These are phyloP conservation scores for Crioceris asparagi DNA, from an alignment of 2,888 invertebrate genomes.

Conservation along the genomic window DNA sequence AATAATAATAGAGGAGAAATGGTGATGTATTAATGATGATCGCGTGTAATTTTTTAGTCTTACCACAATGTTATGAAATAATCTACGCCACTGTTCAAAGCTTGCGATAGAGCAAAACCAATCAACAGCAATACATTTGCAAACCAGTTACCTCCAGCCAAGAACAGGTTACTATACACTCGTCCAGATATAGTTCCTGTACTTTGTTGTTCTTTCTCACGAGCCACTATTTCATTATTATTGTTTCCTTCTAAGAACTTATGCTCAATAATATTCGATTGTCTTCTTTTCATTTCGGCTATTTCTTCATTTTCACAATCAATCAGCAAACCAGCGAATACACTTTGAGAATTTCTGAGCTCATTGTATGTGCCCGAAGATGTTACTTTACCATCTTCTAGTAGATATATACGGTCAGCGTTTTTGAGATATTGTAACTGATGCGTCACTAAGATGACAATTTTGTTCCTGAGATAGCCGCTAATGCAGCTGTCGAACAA, in stretches of 20 bases:
- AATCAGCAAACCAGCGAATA: conserved; percentile 15
- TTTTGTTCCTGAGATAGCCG: conserved; percentile 51
- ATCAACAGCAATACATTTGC: conserved; percentile 41
- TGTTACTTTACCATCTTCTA: conserved; percentile 45
- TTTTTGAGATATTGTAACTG: conserved; percentile 54
- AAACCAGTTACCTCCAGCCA: conserved; percentile 55
- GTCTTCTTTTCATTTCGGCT: conserved; percentile 11
- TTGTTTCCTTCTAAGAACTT: background rate
- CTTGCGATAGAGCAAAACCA: conserved; percentile 15
- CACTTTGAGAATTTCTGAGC: conserved; percentile 12
- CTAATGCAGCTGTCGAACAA: conserved; percentile 70
- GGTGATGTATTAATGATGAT: too few species aligned
- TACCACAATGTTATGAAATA: conserved; percentile 72
- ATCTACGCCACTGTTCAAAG: conserved; percentile 61
- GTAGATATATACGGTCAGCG: conserved; percentile 43
- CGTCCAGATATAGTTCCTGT: conserved; percentile 43
- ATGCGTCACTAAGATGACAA: conserved; percentile 63
- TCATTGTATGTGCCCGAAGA: conserved; percentile 22
- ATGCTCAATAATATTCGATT: too few species aligned
- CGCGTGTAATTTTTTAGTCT: too few species aligned
- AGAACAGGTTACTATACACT: conserved; percentile 59
- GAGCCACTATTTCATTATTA: conserved; percentile 6
- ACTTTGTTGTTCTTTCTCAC: conserved; percentile 47
- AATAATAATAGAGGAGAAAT: too few species aligned
- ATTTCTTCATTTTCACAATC: conserved; percentile 8